These are phyloP conservation scores for Steatornis caripensis DNA, from an alignment of 2,113 vertebrate genomes.

Conservation along the genomic window DNA sequence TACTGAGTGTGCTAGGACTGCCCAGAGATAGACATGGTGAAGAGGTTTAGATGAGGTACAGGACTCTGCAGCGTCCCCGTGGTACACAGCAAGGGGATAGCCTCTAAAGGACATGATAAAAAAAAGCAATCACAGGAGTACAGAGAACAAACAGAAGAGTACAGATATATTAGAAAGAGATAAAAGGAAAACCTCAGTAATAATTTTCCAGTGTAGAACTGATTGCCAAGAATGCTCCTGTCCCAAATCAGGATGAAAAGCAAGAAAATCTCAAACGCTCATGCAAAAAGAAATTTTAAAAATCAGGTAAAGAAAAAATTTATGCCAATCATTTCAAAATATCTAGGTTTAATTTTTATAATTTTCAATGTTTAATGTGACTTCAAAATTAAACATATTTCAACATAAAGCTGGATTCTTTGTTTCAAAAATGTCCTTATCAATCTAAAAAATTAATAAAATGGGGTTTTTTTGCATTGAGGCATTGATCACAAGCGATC, in stretches of 20 bases:
- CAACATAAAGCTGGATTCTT: background rate
- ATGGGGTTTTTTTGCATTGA: background rate
- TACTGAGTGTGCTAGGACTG: background rate
- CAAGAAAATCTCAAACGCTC: background rate
- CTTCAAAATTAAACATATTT: background rate
- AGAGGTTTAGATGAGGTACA: background rate
- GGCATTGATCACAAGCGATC: background rate
- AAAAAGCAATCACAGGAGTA: background rate
- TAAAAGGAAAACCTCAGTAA: background rate
- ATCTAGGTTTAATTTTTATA: background rate
- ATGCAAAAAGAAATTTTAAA: background rate
- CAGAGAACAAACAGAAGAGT: background rate
- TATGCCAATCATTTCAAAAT: background rate
- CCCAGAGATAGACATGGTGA: background rate
- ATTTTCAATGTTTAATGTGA: background rate
- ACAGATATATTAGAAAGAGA: background rate
- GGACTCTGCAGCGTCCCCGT: background rate
- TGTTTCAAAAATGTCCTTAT: background rate
- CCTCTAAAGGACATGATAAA: background rate
- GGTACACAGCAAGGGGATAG: background rate
- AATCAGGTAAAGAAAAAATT: background rate
- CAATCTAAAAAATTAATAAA: background rate
- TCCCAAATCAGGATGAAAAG: background rate
- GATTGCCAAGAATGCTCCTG: background rate
- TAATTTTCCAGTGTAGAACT: background rate